Base-by-base conservation (phyloP, 1,140 invertebrate genomes). In the Pararge aegeria region DNA sequence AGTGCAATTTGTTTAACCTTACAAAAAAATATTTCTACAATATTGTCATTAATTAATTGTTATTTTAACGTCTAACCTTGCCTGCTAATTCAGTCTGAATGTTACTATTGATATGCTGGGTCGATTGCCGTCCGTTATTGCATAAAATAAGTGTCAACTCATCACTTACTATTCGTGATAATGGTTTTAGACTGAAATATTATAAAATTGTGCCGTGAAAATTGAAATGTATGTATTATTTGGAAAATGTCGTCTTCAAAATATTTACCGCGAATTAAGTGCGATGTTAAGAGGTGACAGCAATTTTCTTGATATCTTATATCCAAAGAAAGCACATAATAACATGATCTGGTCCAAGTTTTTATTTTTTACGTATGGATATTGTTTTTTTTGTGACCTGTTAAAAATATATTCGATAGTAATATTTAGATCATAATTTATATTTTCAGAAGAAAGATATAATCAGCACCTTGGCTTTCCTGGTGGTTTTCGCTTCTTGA, bases 261-360 rank as follows among this genome's bases (percentile, higher is more conserved):
- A n/a, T n/a, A n/a, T n/a, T 78, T 71, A 86, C 83, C 68, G 50
- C 12, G 64, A 15, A 46, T 68, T 75, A 46, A 84, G 55, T 38
- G 49, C 58, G 55, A 79, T 58, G 49, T 76, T 70, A 10, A 69
- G 21, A 0, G 70, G 64, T n/a, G 52, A 65, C 13, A 61, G 62
- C 30, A 84, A 52, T 59, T 64, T 70, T 18, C 65, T 49, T 19
- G 67, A 57, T 52, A 82, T 72, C 70, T 70, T 78, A 42, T 73
- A 61, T 24, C 68, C 74, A 61, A 86, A 80, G 48, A 73, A 30
- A 9, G 62, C 66, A 61, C 75, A 73, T 38, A 81, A 64, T 21
- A 64, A 21, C 48, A 52, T 62, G 0, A 30, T 21, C 30, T 40
- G 37, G 13, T 54, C 20, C 9, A 27, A 24, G 3, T 55, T 16